A percentile compares a stretch with the other conserved stretches of the same genome.
Conservation (phyloP, 2,797 vertebrate species). For the Cynopterus sphinx region DNA sequence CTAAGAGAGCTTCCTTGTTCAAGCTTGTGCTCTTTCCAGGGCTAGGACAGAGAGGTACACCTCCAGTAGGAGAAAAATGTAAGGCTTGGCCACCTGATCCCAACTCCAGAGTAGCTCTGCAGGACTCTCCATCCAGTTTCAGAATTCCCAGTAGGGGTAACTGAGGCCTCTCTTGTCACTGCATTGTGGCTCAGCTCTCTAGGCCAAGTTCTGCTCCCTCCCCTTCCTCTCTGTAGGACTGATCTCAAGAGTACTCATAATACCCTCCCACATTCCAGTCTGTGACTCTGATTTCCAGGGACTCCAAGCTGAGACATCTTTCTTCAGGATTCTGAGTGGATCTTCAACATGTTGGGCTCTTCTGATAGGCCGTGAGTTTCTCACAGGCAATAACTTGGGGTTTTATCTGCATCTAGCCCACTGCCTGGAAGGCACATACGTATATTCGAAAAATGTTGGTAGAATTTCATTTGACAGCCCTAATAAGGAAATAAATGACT, state of each 20-base stretch:
- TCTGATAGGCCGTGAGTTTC: neutral
- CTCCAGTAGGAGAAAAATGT: neutral
- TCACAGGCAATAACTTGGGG: neutral
- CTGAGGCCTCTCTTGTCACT: neutral
- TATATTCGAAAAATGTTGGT: neutral
- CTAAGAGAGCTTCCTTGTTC: neutral
- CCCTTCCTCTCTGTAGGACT: neutral
- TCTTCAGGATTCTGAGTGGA: neutral
- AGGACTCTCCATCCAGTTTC: neutral
- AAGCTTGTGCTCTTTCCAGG: neutral
- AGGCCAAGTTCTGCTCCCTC: neutral
- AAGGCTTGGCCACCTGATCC: neutral
- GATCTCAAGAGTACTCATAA: neutral
- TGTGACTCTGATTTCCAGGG: neutral
- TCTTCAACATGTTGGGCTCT: neutral
- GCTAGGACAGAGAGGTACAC: neutral
- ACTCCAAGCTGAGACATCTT: neutral
- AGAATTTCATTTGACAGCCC: neutral
- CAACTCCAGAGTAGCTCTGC: neutral
- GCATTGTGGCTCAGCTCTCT: neutral
- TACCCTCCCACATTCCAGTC: neutral
- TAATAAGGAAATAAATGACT: neutral
- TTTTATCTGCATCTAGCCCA: neutral
- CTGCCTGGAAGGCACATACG: neutral
- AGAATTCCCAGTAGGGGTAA: neutral